These are phyloP conservation scores for Microctenopoma stevenorrisi DNA, from an alignment of 2,797 vertebrate species.

Conservation along the genomic window DNA sequence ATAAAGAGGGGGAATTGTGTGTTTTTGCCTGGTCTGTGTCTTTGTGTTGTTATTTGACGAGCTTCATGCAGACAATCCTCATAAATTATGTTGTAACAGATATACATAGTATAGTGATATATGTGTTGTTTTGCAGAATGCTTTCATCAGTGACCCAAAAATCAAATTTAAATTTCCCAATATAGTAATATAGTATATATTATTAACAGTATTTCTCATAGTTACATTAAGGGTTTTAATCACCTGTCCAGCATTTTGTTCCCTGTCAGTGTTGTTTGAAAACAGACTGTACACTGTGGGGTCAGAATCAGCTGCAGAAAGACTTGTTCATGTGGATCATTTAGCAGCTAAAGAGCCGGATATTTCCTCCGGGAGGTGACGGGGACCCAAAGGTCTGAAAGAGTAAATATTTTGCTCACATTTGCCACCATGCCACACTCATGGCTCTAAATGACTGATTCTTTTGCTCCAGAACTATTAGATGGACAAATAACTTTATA, in stretches of 20 bases:
- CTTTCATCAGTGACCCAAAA: neutral
- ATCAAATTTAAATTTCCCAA: too few species aligned
- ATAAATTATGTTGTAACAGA: neutral
- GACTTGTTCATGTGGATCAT: too few species aligned
- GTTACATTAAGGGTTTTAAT: too few species aligned
- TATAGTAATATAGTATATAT: too few species aligned
- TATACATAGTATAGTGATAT: too few species aligned
- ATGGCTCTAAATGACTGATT: neutral
- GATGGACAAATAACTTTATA: neutral
- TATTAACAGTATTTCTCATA: neutral
- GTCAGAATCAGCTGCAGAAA: too few species aligned
- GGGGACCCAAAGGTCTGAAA: slow-evolving; percentile 1
- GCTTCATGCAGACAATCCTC: neutral
- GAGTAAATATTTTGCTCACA: neutral
- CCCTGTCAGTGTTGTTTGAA: neutral
- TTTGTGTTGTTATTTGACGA: slow-evolving; percentile 3
- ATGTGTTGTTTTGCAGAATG: neutral
- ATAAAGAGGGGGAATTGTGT: slow-evolving; percentile 2
- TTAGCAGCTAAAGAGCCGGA: too few species aligned
- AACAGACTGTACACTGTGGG: too few species aligned
- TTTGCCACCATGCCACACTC: too few species aligned
- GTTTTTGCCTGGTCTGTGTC: slow-evolving; percentile 12
- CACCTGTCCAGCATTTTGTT: neutral
- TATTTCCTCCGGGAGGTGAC: neutral
- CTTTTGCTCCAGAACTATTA: neutral